Evolutionary conservation across 2,113 vertebrate genomes (phyloP), one percentile per base, ranked within the genome.

Genomic region (Eclectus roratus): DNA sequence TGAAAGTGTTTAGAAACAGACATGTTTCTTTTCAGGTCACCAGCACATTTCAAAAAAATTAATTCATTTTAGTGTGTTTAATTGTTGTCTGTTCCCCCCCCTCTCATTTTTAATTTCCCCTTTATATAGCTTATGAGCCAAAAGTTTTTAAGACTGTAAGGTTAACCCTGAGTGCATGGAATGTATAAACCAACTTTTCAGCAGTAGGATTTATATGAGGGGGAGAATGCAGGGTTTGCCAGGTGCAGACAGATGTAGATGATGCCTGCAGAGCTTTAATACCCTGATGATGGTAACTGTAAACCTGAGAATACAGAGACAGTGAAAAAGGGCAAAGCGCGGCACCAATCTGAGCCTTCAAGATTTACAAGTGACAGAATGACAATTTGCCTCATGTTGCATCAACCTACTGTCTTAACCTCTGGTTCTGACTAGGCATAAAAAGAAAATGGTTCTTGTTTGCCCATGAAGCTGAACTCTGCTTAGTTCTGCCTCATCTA

Each of bases 121-220:
- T 91, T 88, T 83, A 68, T 66, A 72, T 16, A 80, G 47, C 29
- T 92, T 71, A 70, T 37, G 31, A 96, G 81, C 23, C 71, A 88
- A 80, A 90, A 78, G 24, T 20, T 88, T 91, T 93, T 68, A 68
- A 91, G 71, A 91, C 66, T 88, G 10, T 39, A 68, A 95, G 72
- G 84, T 97, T 97, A 96, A 96, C 69, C 47, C 69, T 85, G 74
- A 73, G 87, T 91, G 78, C 89, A 88, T 52, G 94, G 93, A 95
- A 97, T 93, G 79, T 84, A 94, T 95, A 95, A 96, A 97, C 94
- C 86, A 93, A 63, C 81, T 91, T 96, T 97, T 97, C 96, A 97
- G 88, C 86, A 53, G 85, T 53, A 94, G 96, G 95, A 97, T 97
- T 97, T 96, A 96, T 93, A 78, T 10, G 66, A 95, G 69, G 52